Percentiles rank a stretch among this genome's conserved stretches.
Conservation (phyloP, 2,113 vertebrate genomes). For the Myanophis thanlyinensis region DNA sequence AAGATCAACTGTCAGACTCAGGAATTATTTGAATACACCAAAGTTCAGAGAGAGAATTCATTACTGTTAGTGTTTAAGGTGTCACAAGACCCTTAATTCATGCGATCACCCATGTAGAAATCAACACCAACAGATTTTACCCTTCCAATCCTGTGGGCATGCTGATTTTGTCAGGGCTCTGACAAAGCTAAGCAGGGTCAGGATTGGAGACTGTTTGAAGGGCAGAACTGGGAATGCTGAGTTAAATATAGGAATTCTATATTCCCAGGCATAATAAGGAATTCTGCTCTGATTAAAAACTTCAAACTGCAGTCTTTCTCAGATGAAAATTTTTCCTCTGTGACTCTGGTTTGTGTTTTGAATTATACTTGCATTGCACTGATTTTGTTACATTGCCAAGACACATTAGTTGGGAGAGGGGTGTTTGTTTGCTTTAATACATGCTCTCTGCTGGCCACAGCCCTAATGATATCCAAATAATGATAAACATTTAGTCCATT, state of each 20-base stretch:
- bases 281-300: not conserved
- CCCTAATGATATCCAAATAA: not conserved
- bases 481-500: not conserved
- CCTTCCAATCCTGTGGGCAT: not conserved
- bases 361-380: not conserved
- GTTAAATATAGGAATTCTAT: not conserved
- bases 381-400: not conserved
- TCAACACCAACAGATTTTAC: not conserved
- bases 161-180: not conserved
- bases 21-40: not conserved
- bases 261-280: not conserved
- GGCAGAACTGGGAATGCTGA: not conserved
- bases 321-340: not conserved
- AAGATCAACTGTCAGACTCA: not conserved
- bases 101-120: not conserved
- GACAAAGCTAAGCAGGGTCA: not conserved
- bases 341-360: not conserved
- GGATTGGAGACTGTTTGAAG: not conserved
- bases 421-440: not conserved
- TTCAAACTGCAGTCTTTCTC: not conserved
- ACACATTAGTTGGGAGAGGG: not conserved
- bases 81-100: not conserved
- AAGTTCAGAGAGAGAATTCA: not conserved
- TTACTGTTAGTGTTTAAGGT: not conserved
- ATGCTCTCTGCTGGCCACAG: not conserved